Percentiles rank a stretch among this genome's conserved stretches.
These are phyloP conservation scores for Chloroceryle aenea DNA, from an alignment of 2,113 vertebrate genomes.

Conservation along the genomic window DNA sequence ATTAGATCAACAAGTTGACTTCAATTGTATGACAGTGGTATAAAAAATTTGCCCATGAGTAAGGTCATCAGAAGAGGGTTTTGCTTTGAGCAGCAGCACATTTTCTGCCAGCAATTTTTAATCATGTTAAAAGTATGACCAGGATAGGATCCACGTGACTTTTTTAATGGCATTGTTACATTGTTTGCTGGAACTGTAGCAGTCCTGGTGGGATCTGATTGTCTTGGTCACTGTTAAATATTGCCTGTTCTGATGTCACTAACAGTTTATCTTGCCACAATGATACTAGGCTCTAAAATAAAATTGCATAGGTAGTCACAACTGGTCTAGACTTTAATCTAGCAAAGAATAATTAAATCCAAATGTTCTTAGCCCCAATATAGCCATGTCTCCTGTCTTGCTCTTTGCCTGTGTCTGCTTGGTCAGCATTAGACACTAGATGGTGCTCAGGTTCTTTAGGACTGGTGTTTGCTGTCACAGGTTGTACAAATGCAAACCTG, in stretches of 20 bases:
- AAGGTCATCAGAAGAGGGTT: not conserved
- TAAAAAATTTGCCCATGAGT: not conserved
- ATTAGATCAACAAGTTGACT: not conserved
- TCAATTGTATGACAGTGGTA: not conserved
- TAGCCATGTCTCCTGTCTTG: not conserved
- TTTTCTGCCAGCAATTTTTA: not conserved
- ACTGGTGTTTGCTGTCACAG: not conserved
- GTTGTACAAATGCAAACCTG: fast-evolving
- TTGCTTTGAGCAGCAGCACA: not conserved
- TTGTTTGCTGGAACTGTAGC: not conserved
- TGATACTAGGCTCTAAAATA: not conserved
- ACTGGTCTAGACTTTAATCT: not conserved
- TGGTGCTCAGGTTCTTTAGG: slow-evolving; percentile 1
- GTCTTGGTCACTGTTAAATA: not conserved
- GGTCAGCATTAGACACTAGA: not conserved
- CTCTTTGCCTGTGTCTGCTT: fast-evolving
- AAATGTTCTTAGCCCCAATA: fast-evolving
- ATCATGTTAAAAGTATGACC: not conserved
- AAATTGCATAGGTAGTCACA: not conserved
- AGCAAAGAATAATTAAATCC: no score
- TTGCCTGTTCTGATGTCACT: not conserved
- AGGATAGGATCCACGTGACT: not conserved
- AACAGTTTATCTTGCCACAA: not conserved
- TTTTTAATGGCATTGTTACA: not conserved
- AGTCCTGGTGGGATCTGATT: not conserved